Evolutionary conservation across 1,140 invertebrate species (phyloP).

Genomic region (Eupristina koningsbergeri): DNA sequence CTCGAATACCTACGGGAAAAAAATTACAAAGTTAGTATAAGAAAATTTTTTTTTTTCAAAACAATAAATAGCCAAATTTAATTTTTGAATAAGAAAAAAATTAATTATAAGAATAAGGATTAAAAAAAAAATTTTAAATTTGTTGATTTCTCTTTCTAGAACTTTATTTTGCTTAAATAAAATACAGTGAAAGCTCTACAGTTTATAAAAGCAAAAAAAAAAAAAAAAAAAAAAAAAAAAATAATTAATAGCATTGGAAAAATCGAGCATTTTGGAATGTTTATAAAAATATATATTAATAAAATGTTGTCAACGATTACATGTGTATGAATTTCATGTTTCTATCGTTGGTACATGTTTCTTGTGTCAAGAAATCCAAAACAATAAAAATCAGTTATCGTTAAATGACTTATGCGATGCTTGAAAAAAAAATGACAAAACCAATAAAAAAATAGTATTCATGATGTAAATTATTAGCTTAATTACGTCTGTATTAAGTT

Average conservation of each 20-base stretch:
- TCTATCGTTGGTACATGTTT: not conserved
- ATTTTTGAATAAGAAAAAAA: not conserved
- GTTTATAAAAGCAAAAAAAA: slow-evolving; percentile 59
- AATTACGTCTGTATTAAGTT: slow-evolving; percentile 16
- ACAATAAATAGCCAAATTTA: not conserved
- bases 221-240: too few species aligned
- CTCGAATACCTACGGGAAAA: slow-evolving; percentile 54
- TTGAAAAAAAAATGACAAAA: slow-evolving; percentile 4
- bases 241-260: slow-evolving; percentile 64
- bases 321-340: slow-evolving; percentile 54
- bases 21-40: slow-evolving; percentile 55
- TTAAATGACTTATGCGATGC: not conserved
- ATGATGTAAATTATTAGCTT: slow-evolving; percentile 11
- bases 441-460: slow-evolving; percentile 11
- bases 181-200: slow-evolving; percentile 72
- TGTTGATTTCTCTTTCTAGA: slow-evolving; percentile 67
- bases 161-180: slow-evolving; percentile 74
- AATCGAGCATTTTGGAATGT: slow-evolving; percentile 72
- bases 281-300: slow-evolving; percentile 62
- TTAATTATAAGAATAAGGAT: not conserved
- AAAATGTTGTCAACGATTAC: slow-evolving; percentile 55
- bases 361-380: not conserved
- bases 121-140: slow-evolving; percentile 4
- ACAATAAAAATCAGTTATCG: slow-evolving; percentile 17
- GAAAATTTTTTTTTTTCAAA: slow-evolving; percentile 28